phyloP scores from a whole-genome alignment of 2,888 invertebrate genomes.

The Pandemis corylana region DNA sequence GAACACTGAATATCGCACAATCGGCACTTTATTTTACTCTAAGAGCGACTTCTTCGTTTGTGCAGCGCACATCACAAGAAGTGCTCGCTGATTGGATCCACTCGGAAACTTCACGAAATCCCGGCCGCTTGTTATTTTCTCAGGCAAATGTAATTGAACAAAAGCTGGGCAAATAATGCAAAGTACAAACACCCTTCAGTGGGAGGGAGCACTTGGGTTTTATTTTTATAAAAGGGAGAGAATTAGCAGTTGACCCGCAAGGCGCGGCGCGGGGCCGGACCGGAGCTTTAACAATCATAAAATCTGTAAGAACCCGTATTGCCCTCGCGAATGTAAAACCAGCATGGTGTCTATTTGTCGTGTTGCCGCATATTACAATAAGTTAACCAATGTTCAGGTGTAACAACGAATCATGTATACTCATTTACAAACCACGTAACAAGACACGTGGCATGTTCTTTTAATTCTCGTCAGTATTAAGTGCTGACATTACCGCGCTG shows the following conservation, averaged over 20 bases:
- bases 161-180: slow-evolving; percentile 15
- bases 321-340: too few species aligned
- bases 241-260: slow-evolving; percentile 26
- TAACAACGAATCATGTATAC: not conserved
- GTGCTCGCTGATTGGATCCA: not conserved
- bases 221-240: slow-evolving; percentile 10
- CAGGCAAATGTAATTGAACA: slow-evolving; percentile 7
- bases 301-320: not conserved
- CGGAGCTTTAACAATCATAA: not conserved
- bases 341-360: too few species aligned
- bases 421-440: not conserved
- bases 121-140: slow-evolving; percentile 14
- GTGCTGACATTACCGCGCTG: not conserved
- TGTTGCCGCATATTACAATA: too few species aligned
- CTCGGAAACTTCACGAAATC: not conserved
- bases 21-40: not conserved
- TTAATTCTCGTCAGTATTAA: not conserved
- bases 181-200: slow-evolving; percentile 10
- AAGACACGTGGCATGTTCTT: not conserved
- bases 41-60: not conserved
- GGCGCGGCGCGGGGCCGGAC: not conserved
- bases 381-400: too few species aligned
- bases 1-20: not conserved
- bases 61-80: not conserved
- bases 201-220: slow-evolving; percentile 16